Evolutionary conservation across 2,797 vertebrate genomes (phyloP).

Genomic region (Mormyrops attenuatus): DNA sequence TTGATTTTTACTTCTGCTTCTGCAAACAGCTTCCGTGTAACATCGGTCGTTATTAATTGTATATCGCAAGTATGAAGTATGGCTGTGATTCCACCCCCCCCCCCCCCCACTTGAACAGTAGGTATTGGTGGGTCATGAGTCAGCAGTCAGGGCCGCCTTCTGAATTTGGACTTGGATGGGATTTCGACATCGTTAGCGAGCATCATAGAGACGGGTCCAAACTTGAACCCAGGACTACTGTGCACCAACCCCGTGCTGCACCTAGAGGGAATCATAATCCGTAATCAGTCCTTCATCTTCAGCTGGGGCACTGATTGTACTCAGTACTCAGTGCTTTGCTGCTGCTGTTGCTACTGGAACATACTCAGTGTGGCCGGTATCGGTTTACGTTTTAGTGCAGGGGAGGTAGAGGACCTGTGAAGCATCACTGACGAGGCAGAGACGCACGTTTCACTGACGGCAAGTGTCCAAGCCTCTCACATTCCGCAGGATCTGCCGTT

Average conservation of each 20-base stretch:
- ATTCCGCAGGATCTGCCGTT: not conserved
- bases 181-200: not conserved
- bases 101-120: not conserved
- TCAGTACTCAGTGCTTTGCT: not conserved
- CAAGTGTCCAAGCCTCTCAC: too few species aligned
- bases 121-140: not conserved
- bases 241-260: not conserved
- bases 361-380: not conserved
- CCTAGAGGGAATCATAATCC: not conserved
- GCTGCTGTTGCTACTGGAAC: not conserved
- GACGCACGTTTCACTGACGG: not conserved
- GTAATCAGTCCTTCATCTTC: not conserved
- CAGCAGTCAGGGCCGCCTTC: not conserved
- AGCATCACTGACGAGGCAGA: not conserved
- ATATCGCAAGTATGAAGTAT: not conserved
- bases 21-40: not conserved
- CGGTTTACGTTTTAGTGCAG: not conserved
- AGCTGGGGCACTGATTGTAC: not conserved
- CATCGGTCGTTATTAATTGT: not conserved
- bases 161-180: not conserved
- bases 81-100: not conserved
- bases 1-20: not conserved
- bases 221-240: not conserved
- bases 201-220: not conserved
- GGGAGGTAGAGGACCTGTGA: not conserved